Base-by-base conservation (phyloP, 2,888 invertebrate genomes). In the Synergus umbraculus region DNA sequence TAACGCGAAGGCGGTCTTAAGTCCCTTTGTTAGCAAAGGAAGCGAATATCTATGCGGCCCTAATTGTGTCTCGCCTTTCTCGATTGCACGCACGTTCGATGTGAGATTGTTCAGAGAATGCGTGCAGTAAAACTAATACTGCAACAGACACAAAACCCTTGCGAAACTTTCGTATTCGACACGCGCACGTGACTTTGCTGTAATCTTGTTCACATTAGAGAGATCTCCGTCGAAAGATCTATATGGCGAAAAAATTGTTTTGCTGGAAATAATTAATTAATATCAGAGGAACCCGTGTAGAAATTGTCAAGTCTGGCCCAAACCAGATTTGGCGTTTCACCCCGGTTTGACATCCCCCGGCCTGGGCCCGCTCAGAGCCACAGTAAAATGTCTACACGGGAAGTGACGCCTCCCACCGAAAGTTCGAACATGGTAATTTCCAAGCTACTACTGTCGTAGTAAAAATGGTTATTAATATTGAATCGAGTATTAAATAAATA, bases 31-130 rank as follows among this genome's bases (percentile, higher is more conserved):
- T 81, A 76, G 76, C 37, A 54, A 64, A 43, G 65, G 77, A 78
- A 43, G 66, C 43, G 64, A 29, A 4, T 49, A 43, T 37, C 79
- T 64, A 49, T 44, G 60, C 49, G 37, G 77, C 44, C 78, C 66
- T 78, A 77, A 79, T 79, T 76, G 83, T 80, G 64, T 81, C 81
- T 82, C 85, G 84, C 78, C 79, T 80, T 78, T 78, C 80, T 79
- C 66, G 81, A 80, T 81, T 83, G 66, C 63, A 54, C 65, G 37
- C 79, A 79, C 77, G 22, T 60, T 78, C 82, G 77, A 64, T 46
- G 77, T 80, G 78, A 76, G 76, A 66, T 80, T 77, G 83, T 46
- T 78, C 76, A 49, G 60, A 76, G 67, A 41, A 49, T 60, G 60
- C 60, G 60, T 22, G 60, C 22, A 60, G 22, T 4, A 22, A 22